Percentiles rank a stretch among this genome's conserved stretches.
These are phyloP conservation scores for Rotaria socialis DNA, from an alignment of 2,888 invertebrate genomes.

Conservation along the genomic window DNA sequence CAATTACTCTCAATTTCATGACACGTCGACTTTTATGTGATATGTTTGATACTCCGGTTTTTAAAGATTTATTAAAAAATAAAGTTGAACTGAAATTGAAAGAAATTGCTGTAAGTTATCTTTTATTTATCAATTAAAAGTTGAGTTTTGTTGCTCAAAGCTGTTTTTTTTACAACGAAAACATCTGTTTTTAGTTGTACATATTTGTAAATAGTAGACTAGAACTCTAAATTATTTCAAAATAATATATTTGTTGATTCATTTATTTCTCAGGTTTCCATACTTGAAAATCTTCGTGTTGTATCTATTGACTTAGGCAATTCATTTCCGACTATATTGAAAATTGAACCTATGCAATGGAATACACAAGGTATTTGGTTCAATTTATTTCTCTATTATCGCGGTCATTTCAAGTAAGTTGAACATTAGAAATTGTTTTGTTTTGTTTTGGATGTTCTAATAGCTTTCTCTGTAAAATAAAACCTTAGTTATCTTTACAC, in stretches of 20 bases:
- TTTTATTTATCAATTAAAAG: too few relatives aligned
- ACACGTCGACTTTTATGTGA: slow-evolving; percentile 10
- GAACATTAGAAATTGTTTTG: too few relatives aligned
- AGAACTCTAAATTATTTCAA: too few relatives aligned
- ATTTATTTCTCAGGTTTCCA: background rate
- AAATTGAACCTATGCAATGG: slow-evolving; percentile 37
- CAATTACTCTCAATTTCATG: slow-evolving; percentile 24
- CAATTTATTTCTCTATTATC: slow-evolving; percentile 20
- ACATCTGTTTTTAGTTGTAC: too few relatives aligned
- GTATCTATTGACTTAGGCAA: background rate
- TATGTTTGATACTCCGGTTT: slow-evolving; percentile 5
- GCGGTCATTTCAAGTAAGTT: slow-evolving; percentile 18
- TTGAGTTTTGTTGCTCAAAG: too few relatives aligned
- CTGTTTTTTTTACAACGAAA: too few relatives aligned
- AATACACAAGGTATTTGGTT: slow-evolving; percentile 23
- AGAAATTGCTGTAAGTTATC: background rate
- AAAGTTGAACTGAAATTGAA: slow-evolving; percentile 5
- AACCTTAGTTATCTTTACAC: too few relatives aligned
- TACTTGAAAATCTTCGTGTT: slow-evolving; percentile 22
- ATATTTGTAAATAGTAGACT: too few relatives aligned
- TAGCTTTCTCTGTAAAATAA: too few relatives aligned
- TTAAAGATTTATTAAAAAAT: background rate
- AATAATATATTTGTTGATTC: too few relatives aligned
- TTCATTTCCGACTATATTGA: slow-evolving; percentile 18
- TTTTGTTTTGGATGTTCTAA: too few relatives aligned